Evolutionary conservation across 1,140 invertebrate genomes (phyloP).

Genomic region (Acyrthosiphon pisum): DNA sequence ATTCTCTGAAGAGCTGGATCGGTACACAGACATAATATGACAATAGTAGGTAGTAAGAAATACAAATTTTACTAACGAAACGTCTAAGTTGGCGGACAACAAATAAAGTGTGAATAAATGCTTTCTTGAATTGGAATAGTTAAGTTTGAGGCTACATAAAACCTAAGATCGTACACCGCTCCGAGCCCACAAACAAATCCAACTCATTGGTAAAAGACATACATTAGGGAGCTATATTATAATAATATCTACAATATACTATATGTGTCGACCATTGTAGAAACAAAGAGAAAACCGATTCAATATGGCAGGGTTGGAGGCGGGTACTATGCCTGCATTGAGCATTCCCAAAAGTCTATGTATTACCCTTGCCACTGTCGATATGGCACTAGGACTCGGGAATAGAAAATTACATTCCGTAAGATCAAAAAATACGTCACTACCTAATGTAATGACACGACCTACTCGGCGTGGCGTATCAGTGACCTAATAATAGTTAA

Average conservation of each 20-base stretch:
- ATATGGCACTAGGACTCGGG: background rate
- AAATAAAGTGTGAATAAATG: background rate
- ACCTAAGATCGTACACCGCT: background rate
- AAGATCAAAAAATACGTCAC: background rate
- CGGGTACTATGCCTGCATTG: background rate
- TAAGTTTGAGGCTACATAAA: no score
- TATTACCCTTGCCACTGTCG: background rate
- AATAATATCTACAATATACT: no score
- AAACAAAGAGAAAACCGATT: background rate
- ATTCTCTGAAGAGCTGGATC: background rate
- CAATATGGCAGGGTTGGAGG: background rate
- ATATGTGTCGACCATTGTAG: background rate
- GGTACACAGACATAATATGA: background rate
- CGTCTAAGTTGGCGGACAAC: background rate
- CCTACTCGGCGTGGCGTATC: background rate
- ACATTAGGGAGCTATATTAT: background rate
- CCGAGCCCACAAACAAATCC: background rate
- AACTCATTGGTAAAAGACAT: background rate
- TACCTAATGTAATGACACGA: background rate
- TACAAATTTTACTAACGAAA: background rate
- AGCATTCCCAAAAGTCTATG: background rate
- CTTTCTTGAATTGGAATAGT: background rate
- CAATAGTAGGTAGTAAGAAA: background rate
- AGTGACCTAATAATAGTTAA: background rate
- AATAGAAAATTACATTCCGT: background rate